A percentile compares a stretch with the other conserved stretches of the same genome.
Evolutionary conservation across 1,140 invertebrate species (phyloP).

Genomic region (Ostrea edulis): DNA sequence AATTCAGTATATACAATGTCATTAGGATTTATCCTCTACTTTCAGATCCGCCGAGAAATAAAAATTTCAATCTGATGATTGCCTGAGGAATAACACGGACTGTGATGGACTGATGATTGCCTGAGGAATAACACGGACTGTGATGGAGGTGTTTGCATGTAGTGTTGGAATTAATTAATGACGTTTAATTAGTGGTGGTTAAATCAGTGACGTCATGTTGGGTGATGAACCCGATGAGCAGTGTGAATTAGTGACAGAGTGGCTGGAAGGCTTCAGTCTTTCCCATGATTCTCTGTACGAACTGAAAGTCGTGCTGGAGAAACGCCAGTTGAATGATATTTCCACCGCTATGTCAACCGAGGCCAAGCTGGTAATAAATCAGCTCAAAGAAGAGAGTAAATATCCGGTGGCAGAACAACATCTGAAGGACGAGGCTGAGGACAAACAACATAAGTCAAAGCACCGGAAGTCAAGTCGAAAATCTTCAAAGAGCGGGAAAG

Average conservation of each 20-base stretch:
- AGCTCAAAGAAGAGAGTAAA: slow-evolving; percentile 43
- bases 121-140: background rate
- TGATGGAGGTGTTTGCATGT: background rate
- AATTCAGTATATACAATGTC: slow-evolving; percentile 12
- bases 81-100: background rate
- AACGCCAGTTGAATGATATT: slow-evolving; percentile 43
- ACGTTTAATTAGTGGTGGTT: background rate
- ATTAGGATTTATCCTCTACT: background rate
- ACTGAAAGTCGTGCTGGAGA: slow-evolving; percentile 44
- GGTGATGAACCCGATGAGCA: background rate
- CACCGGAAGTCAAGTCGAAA: background rate
- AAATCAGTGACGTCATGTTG: background rate
- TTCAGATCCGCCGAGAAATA: background rate
- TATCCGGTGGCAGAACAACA: too few species aligned
- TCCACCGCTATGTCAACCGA: slow-evolving; percentile 57
- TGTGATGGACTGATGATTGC: background rate
- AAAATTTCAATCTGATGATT: background rate
- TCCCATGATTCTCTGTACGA: slow-evolving; percentile 52
- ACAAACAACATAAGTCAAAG: background rate
- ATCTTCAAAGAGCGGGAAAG: background rate
- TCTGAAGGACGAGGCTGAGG: background rate
- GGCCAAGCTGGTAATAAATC: slow-evolving; percentile 56
- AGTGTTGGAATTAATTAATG: background rate
- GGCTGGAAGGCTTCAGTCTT: slow-evolving; percentile 55
- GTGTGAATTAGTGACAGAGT: background rate